Evolutionary conservation across 2,888 invertebrate genomes (phyloP), one percentile per base, ranked within the genome.

Genomic region (Pyralis farinalis): DNA sequence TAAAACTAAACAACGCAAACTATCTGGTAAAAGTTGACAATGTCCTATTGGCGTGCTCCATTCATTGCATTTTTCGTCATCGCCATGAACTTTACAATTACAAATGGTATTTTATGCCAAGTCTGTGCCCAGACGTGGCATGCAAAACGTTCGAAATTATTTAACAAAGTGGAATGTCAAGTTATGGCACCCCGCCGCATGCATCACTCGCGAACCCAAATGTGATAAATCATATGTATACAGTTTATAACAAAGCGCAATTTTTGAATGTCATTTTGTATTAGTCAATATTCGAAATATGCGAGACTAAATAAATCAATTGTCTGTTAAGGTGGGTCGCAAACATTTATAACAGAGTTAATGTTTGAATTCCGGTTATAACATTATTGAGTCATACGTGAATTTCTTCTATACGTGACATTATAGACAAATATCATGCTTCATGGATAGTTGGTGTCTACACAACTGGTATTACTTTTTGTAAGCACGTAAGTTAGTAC

Each of bases 61-160:
- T 38, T 5, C 31, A 33, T 25, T 31, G 12, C 12, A 12, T 7
- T 33, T 10, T 32, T 38, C 16, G 16, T 16, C 32, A 38, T 21
- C 12, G 6, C 27, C 34, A 28, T 30, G 40, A 35, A 34, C 42
- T 39, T 39, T 39, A 34, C 7, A 5, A 9, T n/a, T 25, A 25
- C n/a, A 7, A 28, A 34, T 36, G 22, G n/a, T 35, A 43, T 33
- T 37, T 30, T 12, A 20, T 22, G 31, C 25, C 3, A n/a, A n/a
- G 16, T 16, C 11, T 11, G 5, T 11, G n/a, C 28, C 12, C 12
- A 10, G 29, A 9, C 37, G 16, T 37, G 34, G 28, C 28, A 10
- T 29, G 28, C 28, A 20, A 21, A 25, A 20, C 29, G 28, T 29
- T 37, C 20, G 44, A 63, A 53, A 46, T 49, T 40, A 45, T 20